Percentiles rank a stretch among this genome's conserved stretches.
Conservation (phyloP, 2,888 invertebrate genomes). For the Hypselothyrea guttata region DNA sequence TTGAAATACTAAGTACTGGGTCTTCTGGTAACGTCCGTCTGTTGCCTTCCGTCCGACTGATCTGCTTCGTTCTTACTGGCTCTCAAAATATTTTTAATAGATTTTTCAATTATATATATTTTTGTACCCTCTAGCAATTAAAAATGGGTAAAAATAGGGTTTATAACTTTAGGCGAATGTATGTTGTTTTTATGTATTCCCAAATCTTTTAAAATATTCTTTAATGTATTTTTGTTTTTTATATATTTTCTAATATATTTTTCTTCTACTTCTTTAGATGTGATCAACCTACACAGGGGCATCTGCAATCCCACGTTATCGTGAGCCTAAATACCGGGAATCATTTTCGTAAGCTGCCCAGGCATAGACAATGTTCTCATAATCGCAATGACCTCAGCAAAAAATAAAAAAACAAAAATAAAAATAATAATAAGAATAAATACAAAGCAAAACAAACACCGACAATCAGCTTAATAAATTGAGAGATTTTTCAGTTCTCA, state of each 20-base stretch:
- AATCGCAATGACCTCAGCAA: slow-evolving; percentile 47
- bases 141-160: no score
- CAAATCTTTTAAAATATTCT: no score
- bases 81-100: no score
- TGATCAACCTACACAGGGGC: slow-evolving; percentile 41
- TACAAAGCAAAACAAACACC: not conserved
- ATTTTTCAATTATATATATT: no score
- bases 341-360: not conserved
- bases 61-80: not conserved
- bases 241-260: no score
- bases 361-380: slow-evolving; percentile 4
- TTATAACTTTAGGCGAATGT: no score
- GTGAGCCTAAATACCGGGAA: not conserved
- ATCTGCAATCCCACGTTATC: slow-evolving; percentile 36
- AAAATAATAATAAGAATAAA: slow-evolving; percentile 22
- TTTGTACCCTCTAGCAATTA: no score
- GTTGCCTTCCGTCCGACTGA: no score
- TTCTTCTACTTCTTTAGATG: slow-evolving; percentile 18
- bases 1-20: no score
- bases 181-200: no score
- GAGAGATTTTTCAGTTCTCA: slow-evolving; percentile 24
- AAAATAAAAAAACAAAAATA: slow-evolving; percentile 10
- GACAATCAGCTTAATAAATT: slow-evolving; percentile 27
- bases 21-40: no score
- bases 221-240: no score